Evolutionary conservation across 2,113 vertebrate species (phyloP).

Genomic region (Gallinago jamesoni): DNA sequence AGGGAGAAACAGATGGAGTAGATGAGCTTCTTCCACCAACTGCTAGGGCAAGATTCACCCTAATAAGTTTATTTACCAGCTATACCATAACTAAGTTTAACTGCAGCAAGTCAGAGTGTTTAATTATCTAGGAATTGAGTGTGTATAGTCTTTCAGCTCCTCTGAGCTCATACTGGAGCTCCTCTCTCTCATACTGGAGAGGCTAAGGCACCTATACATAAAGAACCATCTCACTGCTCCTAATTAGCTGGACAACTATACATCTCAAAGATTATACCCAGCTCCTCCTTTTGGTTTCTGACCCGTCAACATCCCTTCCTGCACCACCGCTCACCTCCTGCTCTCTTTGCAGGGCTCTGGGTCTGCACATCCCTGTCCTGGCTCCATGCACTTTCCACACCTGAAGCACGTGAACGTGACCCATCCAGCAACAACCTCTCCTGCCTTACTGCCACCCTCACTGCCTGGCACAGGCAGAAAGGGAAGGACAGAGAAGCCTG

Average conservation of each 20-base stretch:
- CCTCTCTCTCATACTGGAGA: neutral
- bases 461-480: neutral
- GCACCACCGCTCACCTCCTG: neutral
- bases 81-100: conserved; percentile 4
- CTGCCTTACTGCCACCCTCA: neutral
- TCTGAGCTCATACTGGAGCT: too few relatives aligned
- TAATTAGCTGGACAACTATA: neutral
- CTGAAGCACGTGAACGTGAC: neutral
- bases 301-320: too few relatives aligned
- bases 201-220: neutral
- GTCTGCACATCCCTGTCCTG: neutral
- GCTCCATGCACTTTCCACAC: neutral
- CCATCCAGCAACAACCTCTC: neutral
- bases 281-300: neutral
- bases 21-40: neutral
- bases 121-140: neutral
- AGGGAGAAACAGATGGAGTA: conserved; percentile 3
- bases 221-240: neutral
- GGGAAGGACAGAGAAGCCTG: neutral
- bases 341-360: neutral
- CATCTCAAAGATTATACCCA: neutral
- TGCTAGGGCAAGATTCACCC: neutral
- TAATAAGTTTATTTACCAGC: neutral
- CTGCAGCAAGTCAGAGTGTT: neutral
- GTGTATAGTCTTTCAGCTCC: neutral